Evolutionary conservation across 1,140 invertebrate genomes (phyloP).

Genomic region (Carposina sasakii): DNA sequence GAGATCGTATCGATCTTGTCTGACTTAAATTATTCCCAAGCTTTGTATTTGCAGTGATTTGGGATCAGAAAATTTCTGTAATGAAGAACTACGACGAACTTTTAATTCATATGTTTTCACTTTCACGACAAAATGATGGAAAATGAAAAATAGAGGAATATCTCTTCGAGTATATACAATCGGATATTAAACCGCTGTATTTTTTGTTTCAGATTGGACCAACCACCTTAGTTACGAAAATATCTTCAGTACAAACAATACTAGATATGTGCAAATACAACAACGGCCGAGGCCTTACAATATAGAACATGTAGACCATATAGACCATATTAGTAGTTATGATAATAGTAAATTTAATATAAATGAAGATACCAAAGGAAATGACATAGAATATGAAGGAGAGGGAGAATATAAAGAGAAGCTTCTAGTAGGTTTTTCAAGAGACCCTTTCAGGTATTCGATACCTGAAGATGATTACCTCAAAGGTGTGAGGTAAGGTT

Average conservation of each 20-base stretch:
- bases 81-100: background rate
- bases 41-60: no score
- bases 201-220: conserved; percentile 38
- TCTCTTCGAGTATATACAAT: no score
- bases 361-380: conserved; percentile 30
- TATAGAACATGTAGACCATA: no score
- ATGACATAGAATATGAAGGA: conserved; percentile 21
- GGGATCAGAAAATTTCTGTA: background rate
- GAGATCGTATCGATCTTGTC: no score
- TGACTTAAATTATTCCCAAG: no score
- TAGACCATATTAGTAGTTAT: no score
- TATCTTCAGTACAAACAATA: conserved; percentile 51
- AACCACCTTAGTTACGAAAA: conserved; percentile 35
- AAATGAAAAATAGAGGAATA: no score
- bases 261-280: conserved; percentile 40
- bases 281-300: conserved; percentile 21
- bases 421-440: conserved; percentile 50
- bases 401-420: conserved; percentile 22
- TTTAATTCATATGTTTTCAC: background rate
- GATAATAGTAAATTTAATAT: no score
- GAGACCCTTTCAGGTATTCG: conserved; percentile 53
- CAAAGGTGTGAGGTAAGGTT: conserved; percentile 54
- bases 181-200: no score
- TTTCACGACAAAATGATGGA: no score
- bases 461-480: conserved; percentile 49